Evolutionary conservation across 2,113 vertebrate species (phyloP), one percentile per base, ranked within the genome.

Genomic region (Ailuropoda melanoleuca): DNA sequence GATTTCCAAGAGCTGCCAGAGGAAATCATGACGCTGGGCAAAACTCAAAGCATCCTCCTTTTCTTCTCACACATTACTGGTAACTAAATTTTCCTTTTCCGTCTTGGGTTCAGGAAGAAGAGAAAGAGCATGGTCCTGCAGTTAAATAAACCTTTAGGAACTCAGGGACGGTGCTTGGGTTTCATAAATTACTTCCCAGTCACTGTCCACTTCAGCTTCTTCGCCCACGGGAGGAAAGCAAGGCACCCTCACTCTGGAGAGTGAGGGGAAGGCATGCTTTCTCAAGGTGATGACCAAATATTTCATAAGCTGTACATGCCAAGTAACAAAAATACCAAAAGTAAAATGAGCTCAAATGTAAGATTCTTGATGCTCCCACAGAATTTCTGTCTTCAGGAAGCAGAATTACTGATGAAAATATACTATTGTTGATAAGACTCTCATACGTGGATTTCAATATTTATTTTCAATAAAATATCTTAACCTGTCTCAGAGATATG

Each of bases 381-480:
- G 83, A 83, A 72, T 12, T 81, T 39, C 55, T 56, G 24, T 43
- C 68, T 19, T 60, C 15, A 43, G n/a, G 39, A 15, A 88, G 1
- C 24, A 34, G 12, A 6, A 58, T 39, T 56, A 48, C 31, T 78
- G 66, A n/a, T 62, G 50, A 37, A 86, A 68, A 89, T 23, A 86
- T 0, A 7, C 78, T 92, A 6, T 6, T 68, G 60, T 19, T 84
- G 43, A 66, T 70, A 66, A 93, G 77, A 92, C 46, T 34, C n/a
- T 74, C 50, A 8, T 4, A 60, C 31, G 13, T 91, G 56, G 50
- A 68, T 74, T 70, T 78, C 53, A 46, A 8, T 68, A 62, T 94
- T 88, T 88, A 90, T 84, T 89, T 93, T 94, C 62, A 95, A 77
- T 64, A 58, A 80, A 86, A 74, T 88, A 68, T 29, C 85, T 93